phyloP scores from a whole-genome alignment of 2,797 vertebrate genomes.

The Xenopus petersii region DNA sequence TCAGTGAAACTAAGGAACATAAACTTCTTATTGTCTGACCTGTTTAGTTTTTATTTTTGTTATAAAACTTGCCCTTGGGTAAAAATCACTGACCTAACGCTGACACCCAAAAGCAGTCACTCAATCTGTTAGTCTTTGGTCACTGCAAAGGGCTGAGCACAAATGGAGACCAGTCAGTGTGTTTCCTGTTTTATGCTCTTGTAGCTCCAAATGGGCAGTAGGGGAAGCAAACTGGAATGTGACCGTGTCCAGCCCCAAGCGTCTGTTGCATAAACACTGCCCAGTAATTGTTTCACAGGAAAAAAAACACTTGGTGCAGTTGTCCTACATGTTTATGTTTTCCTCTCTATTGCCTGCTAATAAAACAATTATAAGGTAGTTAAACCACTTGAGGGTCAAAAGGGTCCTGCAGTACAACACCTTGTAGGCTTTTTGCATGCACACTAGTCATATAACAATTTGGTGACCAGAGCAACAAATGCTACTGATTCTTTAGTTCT shows the following conservation, averaged over 20 bases:
- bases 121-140: no score
- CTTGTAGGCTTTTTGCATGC: no score
- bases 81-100: conserved; percentile 1
- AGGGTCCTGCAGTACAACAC: no score
- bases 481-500: no score
- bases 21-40: no score
- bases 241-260: conserved; percentile 3
- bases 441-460: no score
- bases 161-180: conserved; percentile 6
- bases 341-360: conserved; percentile 14
- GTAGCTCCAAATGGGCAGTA: conserved; percentile 13
- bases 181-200: conserved; percentile 30
- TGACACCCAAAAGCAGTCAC: no score
- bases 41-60: no score
- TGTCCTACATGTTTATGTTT: conserved; percentile 13
- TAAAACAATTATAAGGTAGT: conserved; percentile 1
- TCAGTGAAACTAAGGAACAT: no score
- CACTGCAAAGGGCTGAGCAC: background rate
- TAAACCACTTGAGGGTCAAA: background rate
- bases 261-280: conserved; percentile 24
- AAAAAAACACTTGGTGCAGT: background rate
- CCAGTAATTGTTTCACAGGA: conserved; percentile 11
- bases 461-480: no score
- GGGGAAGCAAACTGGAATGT: background rate
- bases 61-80: no score